phyloP scores from a whole-genome alignment of 2,113 vertebrate genomes.

The Tichodroma muraria region DNA sequence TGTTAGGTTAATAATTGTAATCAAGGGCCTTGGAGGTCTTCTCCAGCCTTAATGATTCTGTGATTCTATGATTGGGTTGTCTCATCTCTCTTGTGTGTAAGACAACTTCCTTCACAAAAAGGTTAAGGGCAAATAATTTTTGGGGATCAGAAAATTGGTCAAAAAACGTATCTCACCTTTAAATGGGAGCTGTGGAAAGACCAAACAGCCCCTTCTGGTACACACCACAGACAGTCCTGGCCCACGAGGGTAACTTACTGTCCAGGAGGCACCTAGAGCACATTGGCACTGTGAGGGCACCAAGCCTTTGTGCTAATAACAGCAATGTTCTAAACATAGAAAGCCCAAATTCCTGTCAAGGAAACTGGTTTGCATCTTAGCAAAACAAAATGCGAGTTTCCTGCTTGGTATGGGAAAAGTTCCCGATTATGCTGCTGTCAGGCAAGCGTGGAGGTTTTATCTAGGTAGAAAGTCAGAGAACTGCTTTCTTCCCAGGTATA shows the following conservation, averaged over 20 bases:
- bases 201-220: no score
- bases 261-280: neutral
- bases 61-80: neutral
- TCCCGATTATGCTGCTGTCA: neutral
- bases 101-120: neutral
- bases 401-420: neutral
- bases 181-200: neutral
- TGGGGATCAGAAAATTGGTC: neutral
- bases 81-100: neutral
- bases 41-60: neutral
- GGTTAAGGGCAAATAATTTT: neutral
- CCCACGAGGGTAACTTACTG: accelerated
- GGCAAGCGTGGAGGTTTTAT: neutral
- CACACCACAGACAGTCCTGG: no score
- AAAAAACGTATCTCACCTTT: accelerated
- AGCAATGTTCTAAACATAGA: neutral
- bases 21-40: neutral
- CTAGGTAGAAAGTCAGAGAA: neutral
- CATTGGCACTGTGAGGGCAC: neutral
- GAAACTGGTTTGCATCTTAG: neutral
- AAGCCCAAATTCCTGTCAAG: neutral
- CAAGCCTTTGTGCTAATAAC: neutral
- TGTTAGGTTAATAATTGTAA: neutral
- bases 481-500: neutral
- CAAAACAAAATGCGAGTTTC: neutral